Evolutionary conservation across 2,888 invertebrate species (phyloP).

Genomic region (Thelaira solivaga): DNA sequence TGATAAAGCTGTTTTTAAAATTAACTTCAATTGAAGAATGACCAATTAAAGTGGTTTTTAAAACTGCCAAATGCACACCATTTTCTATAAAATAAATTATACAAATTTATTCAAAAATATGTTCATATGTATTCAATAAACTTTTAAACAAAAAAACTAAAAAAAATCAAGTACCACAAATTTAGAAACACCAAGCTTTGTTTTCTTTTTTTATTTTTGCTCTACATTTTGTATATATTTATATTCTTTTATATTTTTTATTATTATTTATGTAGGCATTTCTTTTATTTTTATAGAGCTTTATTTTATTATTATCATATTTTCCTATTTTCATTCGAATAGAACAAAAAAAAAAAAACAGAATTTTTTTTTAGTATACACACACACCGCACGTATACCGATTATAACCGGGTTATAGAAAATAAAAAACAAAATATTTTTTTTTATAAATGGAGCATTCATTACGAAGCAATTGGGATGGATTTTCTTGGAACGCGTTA

Average conservation of each 20-base stretch:
- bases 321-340: conserved; percentile 15
- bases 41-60: neutral
- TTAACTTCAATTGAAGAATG: no score
- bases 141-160: neutral
- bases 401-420: conserved; percentile 32
- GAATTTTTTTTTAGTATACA: conserved; percentile 32
- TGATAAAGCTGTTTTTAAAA: no score
- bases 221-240: neutral
- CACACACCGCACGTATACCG: conserved; percentile 46
- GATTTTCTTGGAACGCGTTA: conserved; percentile 29
- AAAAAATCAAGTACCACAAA: conserved; percentile 4
- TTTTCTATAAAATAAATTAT: neutral
- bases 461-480: conserved; percentile 2
- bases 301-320: neutral
- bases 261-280: neutral
- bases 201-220: neutral
- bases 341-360: conserved; percentile 17
- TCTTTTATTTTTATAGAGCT: neutral
- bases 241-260: neutral
- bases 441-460: neutral
- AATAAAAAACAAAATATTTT: conserved; percentile 8
- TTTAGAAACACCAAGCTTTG: neutral
- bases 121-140: conserved; percentile 2
- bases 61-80: conserved; percentile 8
- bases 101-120: conserved; percentile 12